These are phyloP conservation scores for Onychomys arenicola DNA, from an alignment of 2,797 vertebrate species.

Conservation along the genomic window DNA sequence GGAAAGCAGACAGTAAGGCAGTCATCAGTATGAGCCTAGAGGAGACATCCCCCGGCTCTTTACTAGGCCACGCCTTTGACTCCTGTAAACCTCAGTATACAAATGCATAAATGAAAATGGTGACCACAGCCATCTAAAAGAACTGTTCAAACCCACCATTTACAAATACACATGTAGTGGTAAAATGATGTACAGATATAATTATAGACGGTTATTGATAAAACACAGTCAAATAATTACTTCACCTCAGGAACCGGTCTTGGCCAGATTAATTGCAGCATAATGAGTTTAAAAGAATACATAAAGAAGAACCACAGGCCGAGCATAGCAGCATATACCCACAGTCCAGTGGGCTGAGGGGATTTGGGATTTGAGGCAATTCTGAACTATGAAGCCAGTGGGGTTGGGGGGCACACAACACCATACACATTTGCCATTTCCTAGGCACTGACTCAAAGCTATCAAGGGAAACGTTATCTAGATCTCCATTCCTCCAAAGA, in stretches of 20 bases:
- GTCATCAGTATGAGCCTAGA: neutral
- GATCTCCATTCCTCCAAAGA: no score
- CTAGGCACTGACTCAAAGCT: no score
- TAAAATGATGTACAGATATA: neutral
- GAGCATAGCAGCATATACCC: no score
- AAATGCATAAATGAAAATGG: neutral
- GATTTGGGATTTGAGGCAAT: no score
- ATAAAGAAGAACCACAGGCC: neutral
- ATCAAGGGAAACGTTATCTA: no score
- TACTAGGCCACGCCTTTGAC: neutral
- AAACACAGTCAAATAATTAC: neutral
- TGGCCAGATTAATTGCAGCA: neutral
- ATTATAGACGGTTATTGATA: neutral
- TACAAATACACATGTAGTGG: neutral
- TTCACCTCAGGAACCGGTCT: slow-evolving; percentile 5
- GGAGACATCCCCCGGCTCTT: neutral
- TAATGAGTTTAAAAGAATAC: neutral
- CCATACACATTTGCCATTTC: neutral
- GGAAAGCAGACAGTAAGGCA: neutral
- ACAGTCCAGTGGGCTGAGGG: neutral
- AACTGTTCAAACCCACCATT: neutral
- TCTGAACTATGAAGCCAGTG: neutral
- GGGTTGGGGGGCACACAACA: neutral
- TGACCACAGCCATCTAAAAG: neutral
- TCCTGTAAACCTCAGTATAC: neutral